phyloP scores from a whole-genome alignment of 1,140 invertebrate genomes.

The Eriocheir sinensis region DNA sequence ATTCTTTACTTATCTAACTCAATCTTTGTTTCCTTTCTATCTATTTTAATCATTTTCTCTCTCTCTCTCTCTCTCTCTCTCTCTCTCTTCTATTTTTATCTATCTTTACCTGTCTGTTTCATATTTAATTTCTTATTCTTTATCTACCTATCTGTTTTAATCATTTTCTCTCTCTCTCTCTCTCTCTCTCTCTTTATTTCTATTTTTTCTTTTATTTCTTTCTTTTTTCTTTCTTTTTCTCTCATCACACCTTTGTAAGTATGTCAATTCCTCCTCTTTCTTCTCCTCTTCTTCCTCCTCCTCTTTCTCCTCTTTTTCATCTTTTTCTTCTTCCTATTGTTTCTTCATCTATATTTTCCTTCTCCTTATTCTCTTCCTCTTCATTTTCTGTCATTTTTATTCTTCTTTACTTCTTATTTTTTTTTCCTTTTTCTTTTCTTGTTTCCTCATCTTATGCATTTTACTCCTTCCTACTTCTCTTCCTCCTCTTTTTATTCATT shows the following conservation, averaged over 20 bases:
- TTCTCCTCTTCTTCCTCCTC: no score
- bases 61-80: not conserved
- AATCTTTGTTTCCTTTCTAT: no score
- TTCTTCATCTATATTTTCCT: not conserved
- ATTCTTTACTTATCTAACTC: no score
- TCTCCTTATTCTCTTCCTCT: not conserved
- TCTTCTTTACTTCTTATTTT: no score
- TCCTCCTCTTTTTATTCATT: not conserved
- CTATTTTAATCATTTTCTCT: not conserved
- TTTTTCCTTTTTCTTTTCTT: not conserved
- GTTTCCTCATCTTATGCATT: no score
- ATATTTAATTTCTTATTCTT: no score
- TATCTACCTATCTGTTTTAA: no score
- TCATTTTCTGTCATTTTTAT: not conserved
- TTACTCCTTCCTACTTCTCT: not conserved
- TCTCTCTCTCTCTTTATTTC: not conserved
- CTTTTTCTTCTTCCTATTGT: not conserved
- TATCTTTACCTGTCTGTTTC: not conserved
- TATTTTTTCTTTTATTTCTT: not conserved
- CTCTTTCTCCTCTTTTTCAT: not conserved
- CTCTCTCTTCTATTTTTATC: not conserved
- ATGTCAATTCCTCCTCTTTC: not conserved
- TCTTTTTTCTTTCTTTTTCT: no score
- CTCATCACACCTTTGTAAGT: no score
- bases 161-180: not conserved